A percentile compares a stretch with the other conserved stretches of the same genome.
phyloP scores from a whole-genome alignment of 2,888 invertebrate species.

The Drosophila longiperda region DNA sequence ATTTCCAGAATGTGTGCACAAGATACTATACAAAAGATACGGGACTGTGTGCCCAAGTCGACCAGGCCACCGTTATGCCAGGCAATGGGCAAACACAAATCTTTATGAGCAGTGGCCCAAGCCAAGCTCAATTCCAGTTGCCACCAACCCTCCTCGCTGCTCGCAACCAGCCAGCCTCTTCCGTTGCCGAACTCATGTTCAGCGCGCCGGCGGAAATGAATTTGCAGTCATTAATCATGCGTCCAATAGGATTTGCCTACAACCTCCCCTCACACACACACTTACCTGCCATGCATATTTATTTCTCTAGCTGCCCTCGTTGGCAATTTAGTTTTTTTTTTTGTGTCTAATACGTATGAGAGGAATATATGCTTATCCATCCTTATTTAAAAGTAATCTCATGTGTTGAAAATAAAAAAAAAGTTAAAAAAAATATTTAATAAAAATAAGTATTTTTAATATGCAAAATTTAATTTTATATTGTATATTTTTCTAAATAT shows the following conservation, averaged over 20 bases:
- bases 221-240: slow-evolving; percentile 79
- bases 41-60: slow-evolving; percentile 25
- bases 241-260: slow-evolving; percentile 69
- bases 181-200: slow-evolving; percentile 9
- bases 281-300: slow-evolving; percentile 4
- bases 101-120: slow-evolving; percentile 41
- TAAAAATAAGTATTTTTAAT: neutral
- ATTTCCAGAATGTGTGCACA: slow-evolving; percentile 72
- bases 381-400: neutral
- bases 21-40: slow-evolving; percentile 65
- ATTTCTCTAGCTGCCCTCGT: slow-evolving; percentile 5
- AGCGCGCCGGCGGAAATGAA: slow-evolving; percentile 71
- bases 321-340: neutral
- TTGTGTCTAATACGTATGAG: neutral
- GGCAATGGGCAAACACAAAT: slow-evolving; percentile 56
- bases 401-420: slow-evolving; percentile 2
- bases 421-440: too few relatives aligned
- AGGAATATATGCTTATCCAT: neutral
- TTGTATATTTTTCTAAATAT: neutral
- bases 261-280: neutral
- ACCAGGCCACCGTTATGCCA: slow-evolving; percentile 18
- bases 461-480: neutral
- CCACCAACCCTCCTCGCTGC: neutral
- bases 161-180: slow-evolving; percentile 1
- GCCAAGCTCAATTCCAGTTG: slow-evolving; percentile 11